Percentiles rank a stretch among this genome's conserved stretches.
Evolutionary conservation across 2,888 invertebrate genomes (phyloP).

Genomic region (Andrena flavipes): DNA sequence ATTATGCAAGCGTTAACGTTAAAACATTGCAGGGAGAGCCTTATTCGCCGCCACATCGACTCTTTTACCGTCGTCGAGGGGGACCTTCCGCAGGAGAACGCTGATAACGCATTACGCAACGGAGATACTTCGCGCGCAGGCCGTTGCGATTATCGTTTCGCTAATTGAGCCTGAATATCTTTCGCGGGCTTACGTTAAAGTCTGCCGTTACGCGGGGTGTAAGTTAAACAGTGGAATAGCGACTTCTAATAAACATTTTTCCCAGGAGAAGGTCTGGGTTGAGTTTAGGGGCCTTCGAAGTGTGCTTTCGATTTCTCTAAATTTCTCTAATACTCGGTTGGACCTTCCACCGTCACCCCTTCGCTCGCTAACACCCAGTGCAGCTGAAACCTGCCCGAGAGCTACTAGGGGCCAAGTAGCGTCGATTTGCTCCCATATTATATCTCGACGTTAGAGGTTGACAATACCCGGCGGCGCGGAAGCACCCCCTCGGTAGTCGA

Average conservation of each 20-base stretch:
- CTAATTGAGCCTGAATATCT: not conserved
- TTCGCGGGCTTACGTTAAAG: not conserved
- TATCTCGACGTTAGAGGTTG: slow-evolving; percentile 30
- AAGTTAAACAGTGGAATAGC: not conserved
- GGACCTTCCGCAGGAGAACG: not conserved
- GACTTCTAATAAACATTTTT: rapidly evolving
- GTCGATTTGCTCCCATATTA: not conserved
- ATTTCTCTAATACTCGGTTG: no score
- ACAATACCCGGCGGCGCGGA: slow-evolving; percentile 38
- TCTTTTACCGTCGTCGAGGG: not conserved
- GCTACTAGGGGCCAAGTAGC: no score
- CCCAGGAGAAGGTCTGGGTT: no score
- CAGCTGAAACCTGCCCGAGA: no score
- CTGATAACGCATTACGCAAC: slow-evolving; percentile 33
- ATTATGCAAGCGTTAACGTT: slow-evolving; percentile 17
- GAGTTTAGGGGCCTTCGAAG: no score
- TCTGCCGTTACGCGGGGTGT: not conserved
- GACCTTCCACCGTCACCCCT: no score
- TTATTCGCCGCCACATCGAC: not conserved
- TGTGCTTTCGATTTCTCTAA: rapidly evolving
- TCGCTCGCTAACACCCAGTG: no score
- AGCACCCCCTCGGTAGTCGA: not conserved
- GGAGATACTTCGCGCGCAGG: slow-evolving; percentile 23
- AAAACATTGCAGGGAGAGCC: not conserved
- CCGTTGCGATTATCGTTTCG: not conserved